Evolutionary conservation across 2,888 invertebrate species (phyloP), one percentile per base, ranked within the genome.

Genomic region (Carcina quercana): DNA sequence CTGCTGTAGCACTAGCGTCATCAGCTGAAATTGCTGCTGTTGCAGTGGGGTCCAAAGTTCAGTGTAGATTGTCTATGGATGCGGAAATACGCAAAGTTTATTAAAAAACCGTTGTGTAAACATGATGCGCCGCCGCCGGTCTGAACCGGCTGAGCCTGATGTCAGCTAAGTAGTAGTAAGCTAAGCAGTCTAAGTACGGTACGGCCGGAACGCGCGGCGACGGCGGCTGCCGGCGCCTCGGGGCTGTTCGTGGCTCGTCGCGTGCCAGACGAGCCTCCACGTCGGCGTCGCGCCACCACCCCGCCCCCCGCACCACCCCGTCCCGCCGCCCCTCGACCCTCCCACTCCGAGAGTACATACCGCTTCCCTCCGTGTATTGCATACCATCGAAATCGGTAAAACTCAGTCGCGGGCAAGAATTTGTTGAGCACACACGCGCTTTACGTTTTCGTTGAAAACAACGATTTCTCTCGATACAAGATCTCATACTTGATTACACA

Each of bases 191-290:
- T 20, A 20, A 6, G 20, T 1, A 20, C 20, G 20, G 10, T 20
- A 20, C 10, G 20, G 8, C 7, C n/a, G 8, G 20, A 20, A 20
- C 10, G 8, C 20, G 6, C 20, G 20, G 20, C 6, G 19, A 2
- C n/a, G n/a, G 19, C n/a, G 19, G 19, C 19, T 19, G 19, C n/a
- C n/a, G 19, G 20, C 10, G 20, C 45, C 53, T 50, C 66, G 65
- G 61, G 45, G 45, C 48, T 37, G 55, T 45, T 70, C 74, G 76
- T 74, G 69, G 67, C 63, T 58, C 52, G 68, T 66, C 74, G 78
- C 78, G 78, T 78, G 78, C 76, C 73, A 53, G 69, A 54, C 72
- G 66, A 71, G 69, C 76, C 73, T 82, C 82, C 82, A 82, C 82
- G 82, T 80, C 74, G 78, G 56, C 78, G 75, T 73, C 78, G 73